Percentiles rank a stretch among this genome's conserved stretches.
Evolutionary conservation across 2,888 invertebrate genomes (phyloP).

Genomic region (Adineta ricciae): DNA sequence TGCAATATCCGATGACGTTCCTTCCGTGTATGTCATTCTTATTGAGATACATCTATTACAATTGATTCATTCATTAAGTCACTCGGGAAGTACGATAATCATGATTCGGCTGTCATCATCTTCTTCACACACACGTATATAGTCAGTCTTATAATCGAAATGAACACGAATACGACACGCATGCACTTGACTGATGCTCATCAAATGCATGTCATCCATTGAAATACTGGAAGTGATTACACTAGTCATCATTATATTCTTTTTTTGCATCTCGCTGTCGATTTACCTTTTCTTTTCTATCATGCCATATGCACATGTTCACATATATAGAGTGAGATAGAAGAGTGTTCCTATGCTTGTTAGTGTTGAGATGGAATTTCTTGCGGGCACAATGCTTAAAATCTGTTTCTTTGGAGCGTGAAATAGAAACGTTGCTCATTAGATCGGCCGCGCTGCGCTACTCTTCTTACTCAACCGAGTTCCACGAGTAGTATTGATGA

Average conservation of each 20-base stretch:
- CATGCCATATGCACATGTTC: neutral
- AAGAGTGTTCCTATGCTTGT: neutral
- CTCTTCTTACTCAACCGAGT: neutral
- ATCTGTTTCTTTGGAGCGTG: neutral
- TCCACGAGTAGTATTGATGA: conserved; percentile 4
- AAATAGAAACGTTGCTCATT: neutral
- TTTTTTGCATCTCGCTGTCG: neutral
- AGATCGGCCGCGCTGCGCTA: neutral
- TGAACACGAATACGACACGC: neutral
- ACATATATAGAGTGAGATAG: neutral
- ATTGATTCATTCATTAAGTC: neutral
- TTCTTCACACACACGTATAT: neutral
- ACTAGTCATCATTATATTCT: neutral
- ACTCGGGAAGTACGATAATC: neutral
- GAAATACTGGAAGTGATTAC: neutral
- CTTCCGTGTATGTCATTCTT: neutral
- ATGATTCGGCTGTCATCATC: neutral
- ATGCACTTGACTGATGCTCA: neutral
- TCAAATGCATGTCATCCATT: neutral
- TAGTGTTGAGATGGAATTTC: neutral
- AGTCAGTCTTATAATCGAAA: neutral
- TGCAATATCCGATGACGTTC: neutral
- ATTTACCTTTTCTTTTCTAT: neutral
- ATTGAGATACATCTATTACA: neutral
- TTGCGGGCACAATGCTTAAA: neutral